Base-by-base conservation (phyloP, 2,113 vertebrate species). In the Oncorhynchus keta region DNA sequence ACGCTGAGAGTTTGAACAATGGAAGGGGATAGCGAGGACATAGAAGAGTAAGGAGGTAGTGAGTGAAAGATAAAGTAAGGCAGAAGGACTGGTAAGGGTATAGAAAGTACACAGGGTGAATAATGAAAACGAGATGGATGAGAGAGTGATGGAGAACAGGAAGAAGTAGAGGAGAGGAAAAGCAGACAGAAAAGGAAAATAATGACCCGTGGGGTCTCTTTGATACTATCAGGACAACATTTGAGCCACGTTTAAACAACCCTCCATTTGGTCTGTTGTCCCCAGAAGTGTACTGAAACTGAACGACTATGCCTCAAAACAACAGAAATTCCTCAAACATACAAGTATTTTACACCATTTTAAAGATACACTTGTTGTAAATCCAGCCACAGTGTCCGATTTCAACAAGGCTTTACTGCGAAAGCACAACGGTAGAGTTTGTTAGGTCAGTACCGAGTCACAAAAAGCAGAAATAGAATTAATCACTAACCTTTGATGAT, bases 81-180 rank as follows among this genome's bases (percentile, higher is more conserved):
- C 86, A 85, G 84, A 82, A 78, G 76, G 67, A 35, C 62, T 72
- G 70, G 67, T 5, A 78, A 79, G n/a, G 79, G 49, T 48, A 76
- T 16, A 66, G 14, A 64, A 55, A 51, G 69, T 49, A 30, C 20
- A 73, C 32, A 72, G 70, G 28, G 48, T 80, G 75, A 64, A 66
- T 84, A 88, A 88, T 90, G 81, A 84, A 84, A 88, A 76, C 75
- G 89, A 90, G 84, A 87, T 86, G 88, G 69, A 79, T 22, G 51
- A 78, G 72, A 77, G 78, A 73, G 30, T 35, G 30, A 68, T 20
- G 67, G 81, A 73, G 75, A 74, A 71, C 81, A 74, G 77, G 81
- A 76, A 65, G 72, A 73, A 80, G n/a, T 26, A 11, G 64, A 28
- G 11, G 28, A n/a, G 24, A 70, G 45, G 70, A 75, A 80, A 86